Evolutionary conservation across 2,888 invertebrate species (phyloP).

Genomic region (Temnothorax ravouxi): DNA sequence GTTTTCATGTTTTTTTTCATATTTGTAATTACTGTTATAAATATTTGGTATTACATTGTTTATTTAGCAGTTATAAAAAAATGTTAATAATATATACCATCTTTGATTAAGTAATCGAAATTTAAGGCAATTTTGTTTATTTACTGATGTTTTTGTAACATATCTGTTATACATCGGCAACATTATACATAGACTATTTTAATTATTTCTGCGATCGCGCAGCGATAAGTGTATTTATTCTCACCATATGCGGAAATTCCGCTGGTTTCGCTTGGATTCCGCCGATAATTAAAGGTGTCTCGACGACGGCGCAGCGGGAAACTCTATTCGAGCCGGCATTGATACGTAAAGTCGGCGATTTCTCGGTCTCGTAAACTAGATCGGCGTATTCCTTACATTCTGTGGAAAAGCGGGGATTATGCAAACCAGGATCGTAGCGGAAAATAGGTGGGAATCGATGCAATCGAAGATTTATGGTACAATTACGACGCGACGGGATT

Average conservation of each 20-base stretch:
- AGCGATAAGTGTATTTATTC: not conserved
- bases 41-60: not conserved
- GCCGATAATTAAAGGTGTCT: slow-evolving; percentile 77
- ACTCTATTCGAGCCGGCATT: slow-evolving; percentile 73
- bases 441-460: not conserved
- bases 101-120: slow-evolving; percentile 1
- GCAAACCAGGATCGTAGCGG: not conserved
- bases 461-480: not conserved
- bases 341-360: slow-evolving; percentile 81
- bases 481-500: not conserved
- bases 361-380: slow-evolving; percentile 82
- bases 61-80: not conserved
- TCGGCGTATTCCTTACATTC: slow-evolving; percentile 86
- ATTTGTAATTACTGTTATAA: not conserved
- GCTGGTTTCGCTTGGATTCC: slow-evolving; percentile 53
- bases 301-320: slow-evolving; percentile 85
- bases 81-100: not conserved
- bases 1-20: not conserved
- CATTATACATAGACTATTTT: not conserved
- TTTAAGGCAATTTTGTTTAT: not conserved
- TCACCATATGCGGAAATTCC: slow-evolving; percentile 70
- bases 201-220: not conserved
- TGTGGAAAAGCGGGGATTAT: slow-evolving; percentile 67
- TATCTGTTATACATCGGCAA: not conserved
- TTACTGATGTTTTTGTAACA: not conserved